A percentile compares a stretch with the other conserved stretches of the same genome.
Conservation (phyloP, 1,140 invertebrate genomes). For the Maconellicoccus hirsutus region DNA sequence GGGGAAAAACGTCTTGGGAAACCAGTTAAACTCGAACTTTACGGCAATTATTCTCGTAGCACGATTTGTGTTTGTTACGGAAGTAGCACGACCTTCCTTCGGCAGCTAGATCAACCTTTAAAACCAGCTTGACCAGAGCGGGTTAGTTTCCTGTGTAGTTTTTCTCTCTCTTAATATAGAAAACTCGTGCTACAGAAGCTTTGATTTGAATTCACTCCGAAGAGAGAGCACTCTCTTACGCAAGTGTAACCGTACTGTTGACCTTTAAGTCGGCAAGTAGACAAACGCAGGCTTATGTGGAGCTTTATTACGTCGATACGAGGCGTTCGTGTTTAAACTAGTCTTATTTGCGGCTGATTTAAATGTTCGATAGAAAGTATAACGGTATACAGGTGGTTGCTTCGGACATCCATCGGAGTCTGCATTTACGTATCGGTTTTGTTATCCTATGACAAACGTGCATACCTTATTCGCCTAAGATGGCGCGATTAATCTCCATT, state of each 20-base stretch:
- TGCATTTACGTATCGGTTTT: too few relatives aligned
- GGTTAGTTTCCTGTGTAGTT: not conserved
- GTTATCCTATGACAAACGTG: too few relatives aligned
- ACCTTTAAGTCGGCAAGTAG: not conserved
- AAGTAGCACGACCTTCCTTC: constrained; percentile 2
- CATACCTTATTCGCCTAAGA: too few relatives aligned
- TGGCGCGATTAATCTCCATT: too few relatives aligned
- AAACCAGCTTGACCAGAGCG: not conserved
- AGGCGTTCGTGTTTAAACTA: not conserved
- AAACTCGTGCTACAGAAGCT: not conserved
- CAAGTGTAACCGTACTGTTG: not conserved
- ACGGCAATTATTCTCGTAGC: not conserved
- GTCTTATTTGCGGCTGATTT: not conserved
- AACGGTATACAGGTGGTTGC: not conserved
- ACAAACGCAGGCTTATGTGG: not conserved
- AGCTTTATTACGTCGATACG: not conserved
- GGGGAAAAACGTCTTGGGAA: not conserved
- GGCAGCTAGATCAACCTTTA: not conserved
- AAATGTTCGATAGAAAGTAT: not conserved
- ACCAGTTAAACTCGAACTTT: not conserved
- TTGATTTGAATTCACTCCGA: not conserved
- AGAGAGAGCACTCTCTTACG: not conserved
- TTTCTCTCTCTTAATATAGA: not conserved
- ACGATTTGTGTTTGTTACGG: not conserved
- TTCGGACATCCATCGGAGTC: not conserved